Base-by-base conservation (phyloP, 2,888 invertebrate genomes). In the Metacarcinus magister region DNA sequence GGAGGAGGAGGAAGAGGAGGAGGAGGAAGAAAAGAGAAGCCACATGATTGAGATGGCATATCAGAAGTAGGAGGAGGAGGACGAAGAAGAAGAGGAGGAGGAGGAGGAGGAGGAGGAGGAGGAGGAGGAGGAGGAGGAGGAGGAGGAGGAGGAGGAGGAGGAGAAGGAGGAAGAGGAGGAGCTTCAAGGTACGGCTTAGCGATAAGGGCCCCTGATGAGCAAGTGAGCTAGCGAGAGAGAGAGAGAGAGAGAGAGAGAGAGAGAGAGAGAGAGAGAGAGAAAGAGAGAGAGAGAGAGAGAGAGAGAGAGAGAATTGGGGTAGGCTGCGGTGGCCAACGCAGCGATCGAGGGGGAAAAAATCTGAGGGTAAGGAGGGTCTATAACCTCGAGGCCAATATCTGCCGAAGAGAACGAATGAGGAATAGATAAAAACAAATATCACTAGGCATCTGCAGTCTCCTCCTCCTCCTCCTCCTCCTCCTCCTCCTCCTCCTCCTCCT, bases 191-290 rank as follows among this genome's bases (percentile, higher is more conserved):
- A 44, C 0, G 90, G 39, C 39, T 43, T 43, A 90, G 90, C 10
- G 44, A 90, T 7, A 90, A 23, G 39, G 44, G 23, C 16, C 10
- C 10, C 19, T 60, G 60, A 60, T 60, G 60, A 60, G 60, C 13
- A 23, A 60, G 60, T 3, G 67, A 67, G 67, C 0, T 19, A 67
- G 67, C 0, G 67, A 67, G 67, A 4, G 67, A 67, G 67, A 67
- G 67, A 67, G 67, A 44, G 44, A 90, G 90, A 44, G 90, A 44
- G 44, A 44, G 90, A 90, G 90, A 44, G 44, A 39, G 90, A 90
- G 90, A 44, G 44, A 44, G 43, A 90, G 39, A 39, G 44, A 44
- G 67, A 67, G 67, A 67, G 67, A 67, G 67, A n/a, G 67, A n/a
- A 19, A 67, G 67, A 67, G n/a, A n/a, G n/a, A n/a, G 67, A 67